These are phyloP conservation scores for Panzeria rudis DNA, from an alignment of 2,888 invertebrate species.

Conservation along the genomic window DNA sequence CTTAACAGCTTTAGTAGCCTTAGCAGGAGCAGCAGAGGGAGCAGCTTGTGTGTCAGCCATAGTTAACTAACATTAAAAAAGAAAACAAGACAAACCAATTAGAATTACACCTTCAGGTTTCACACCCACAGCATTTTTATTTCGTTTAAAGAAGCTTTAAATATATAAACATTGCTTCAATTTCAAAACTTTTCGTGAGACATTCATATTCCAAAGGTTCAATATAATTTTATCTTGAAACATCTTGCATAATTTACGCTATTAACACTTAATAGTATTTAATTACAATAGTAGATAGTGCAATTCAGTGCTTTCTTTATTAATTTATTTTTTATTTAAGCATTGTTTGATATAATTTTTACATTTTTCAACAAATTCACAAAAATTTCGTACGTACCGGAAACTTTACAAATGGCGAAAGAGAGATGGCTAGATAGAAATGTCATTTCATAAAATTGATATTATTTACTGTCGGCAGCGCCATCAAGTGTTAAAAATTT, in stretches of 20 bases:
- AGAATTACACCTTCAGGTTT: conserved; percentile 16
- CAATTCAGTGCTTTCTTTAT: conserved; percentile 54
- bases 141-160: background rate
- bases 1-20: conserved; percentile 78
- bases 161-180: conserved; percentile 59
- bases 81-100: conserved; percentile 36
- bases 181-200: background rate
- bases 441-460: conserved; percentile 66
- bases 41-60: conserved; percentile 84
- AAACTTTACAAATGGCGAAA: conserved; percentile 83
- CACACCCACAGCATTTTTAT: background rate
- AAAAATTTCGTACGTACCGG: conserved; percentile 83
- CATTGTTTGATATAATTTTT: conserved; percentile 72
- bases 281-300: conserved; percentile 37
- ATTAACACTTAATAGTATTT: conserved; percentile 70
- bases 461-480: background rate
- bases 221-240: conserved; percentile 75
- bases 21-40: conserved; percentile 77
- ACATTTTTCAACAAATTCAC: conserved; percentile 71
- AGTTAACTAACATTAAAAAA: conserved; percentile 76
- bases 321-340: conserved; percentile 60
- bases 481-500: conserved; percentile 21
- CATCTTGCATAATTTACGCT: conserved; percentile 75
- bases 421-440: conserved; percentile 78
- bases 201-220: conserved; percentile 4